Evolutionary conservation across 2,113 vertebrate species (phyloP), one percentile per base, ranked within the genome.

Genomic region (Emydura subglobosa): DNA sequence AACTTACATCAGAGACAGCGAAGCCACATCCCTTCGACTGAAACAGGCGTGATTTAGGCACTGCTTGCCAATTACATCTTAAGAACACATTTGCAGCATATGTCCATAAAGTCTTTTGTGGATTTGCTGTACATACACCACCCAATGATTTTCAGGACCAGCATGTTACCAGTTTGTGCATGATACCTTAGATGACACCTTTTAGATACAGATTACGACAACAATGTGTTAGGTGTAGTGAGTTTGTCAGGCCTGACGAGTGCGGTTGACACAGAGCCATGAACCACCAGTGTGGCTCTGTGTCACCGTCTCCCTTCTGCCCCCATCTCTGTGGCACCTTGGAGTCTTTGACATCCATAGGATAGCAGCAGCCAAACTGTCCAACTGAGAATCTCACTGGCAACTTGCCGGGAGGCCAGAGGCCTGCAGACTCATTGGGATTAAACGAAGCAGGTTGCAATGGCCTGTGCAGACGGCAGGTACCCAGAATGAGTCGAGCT

Each of bases 381-480:
- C 79, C 82, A 49, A 24, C 89, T 89, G 51, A 94, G 82, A 1
- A 0, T 29, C 50, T 13, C 80, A 89, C 44, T 82, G 29, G 51
- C 83, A 92, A 61, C 47, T 87, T 86, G 10, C 47, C 78, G n/a
- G 6, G 21, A 4, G 82, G 24, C 57, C 53, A 92, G 6, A 92
- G 7, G 21, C 4, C 59, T 21, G n/a, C 27, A 6, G 8, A 9
- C 53, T 39, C 65, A 34, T 50, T 42, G 49, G 74, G 44, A 82
- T 78, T 31, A 39, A 29, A 22, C 2, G 13, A 29, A 90, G 53
- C 54, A 92, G 44, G 82, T 49, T 54, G 68, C 27, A 0, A 0
- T 44, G 80, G 44, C 47, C 44, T 39, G 22, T 0, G 0, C 47
- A 39, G 24, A 6, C 0, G 5, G 25, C 74, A 83, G 84, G n/a